Conservation (phyloP, 2,888 invertebrate species). For the Agelastica alni region DNA sequence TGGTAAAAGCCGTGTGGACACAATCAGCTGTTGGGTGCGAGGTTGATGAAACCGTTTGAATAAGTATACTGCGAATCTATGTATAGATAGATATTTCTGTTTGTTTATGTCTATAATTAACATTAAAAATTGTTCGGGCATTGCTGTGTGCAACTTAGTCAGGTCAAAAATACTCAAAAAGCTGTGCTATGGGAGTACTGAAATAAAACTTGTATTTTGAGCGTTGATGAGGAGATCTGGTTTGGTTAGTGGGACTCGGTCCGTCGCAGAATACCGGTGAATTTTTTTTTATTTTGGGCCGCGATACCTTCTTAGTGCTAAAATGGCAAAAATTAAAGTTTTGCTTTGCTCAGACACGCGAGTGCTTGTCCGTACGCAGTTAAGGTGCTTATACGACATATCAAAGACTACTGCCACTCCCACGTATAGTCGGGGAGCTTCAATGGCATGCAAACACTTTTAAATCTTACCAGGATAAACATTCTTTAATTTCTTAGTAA, state of each 20-base stretch:
- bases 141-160: constrained; percentile 58
- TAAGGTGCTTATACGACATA: constrained; percentile 30
- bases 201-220: constrained; percentile 61
- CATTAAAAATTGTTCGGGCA: constrained; percentile 59
- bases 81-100: constrained; percentile 60
- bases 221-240: constrained; percentile 52
- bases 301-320: constrained; percentile 12
- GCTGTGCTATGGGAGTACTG: constrained; percentile 59
- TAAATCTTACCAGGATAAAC: not conserved
- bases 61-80: constrained; percentile 54
- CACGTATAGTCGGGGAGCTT: constrained; percentile 28
- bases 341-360: constrained; percentile 21
- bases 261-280: constrained; percentile 29
- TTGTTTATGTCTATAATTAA: constrained; percentile 62
- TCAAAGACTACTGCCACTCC: constrained; percentile 32
- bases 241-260: constrained; percentile 37
- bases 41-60: constrained; percentile 25
- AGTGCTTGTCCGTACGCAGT: constrained; percentile 27
- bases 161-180: constrained; percentile 62
- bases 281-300: constrained; percentile 20
- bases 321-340: constrained; percentile 24
- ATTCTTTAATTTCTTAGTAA: no score
- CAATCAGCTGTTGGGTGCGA: constrained; percentile 19
- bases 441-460: no score
- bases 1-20: constrained; percentile 15